phyloP scores from a whole-genome alignment of 2,888 invertebrate species.

The Gordius sp. region DNA sequence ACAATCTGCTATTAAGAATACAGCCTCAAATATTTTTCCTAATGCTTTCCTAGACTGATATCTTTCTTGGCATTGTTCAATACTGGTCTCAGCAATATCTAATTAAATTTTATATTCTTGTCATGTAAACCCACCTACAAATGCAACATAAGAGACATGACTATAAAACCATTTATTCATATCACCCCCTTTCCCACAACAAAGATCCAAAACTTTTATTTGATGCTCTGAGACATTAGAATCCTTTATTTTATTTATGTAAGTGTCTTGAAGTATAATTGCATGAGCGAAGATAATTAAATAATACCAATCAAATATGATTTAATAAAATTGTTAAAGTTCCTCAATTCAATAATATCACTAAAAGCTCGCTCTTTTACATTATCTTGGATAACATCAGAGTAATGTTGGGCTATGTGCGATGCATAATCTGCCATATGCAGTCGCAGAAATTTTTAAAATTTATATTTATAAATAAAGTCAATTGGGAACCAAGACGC shows the following conservation, averaged over 20 bases:
- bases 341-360: not conserved
- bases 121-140: slow-evolving; percentile 23
- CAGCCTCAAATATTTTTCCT: slow-evolving; percentile 21
- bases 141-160: slow-evolving; percentile 22
- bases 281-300: slow-evolving; percentile 5
- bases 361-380: not conserved
- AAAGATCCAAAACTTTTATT: slow-evolving; percentile 53
- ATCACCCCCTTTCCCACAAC: slow-evolving; percentile 95
- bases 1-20: slow-evolving; percentile 34
- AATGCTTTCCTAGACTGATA: slow-evolving; percentile 38
- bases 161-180: slow-evolving; percentile 50
- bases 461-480: too few relatives aligned
- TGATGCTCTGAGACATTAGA: not conserved
- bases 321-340: slow-evolving; percentile 12
- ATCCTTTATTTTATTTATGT: slow-evolving; percentile 4
- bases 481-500: too few relatives aligned
- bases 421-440: too few relatives aligned
- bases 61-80: slow-evolving; percentile 60
- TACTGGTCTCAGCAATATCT: slow-evolving; percentile 65
- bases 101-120: not conserved
- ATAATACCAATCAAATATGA: not conserved
- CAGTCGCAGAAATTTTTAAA: too few relatives aligned
- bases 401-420: not conserved
- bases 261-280: not conserved
- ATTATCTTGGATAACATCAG: not conserved